Conservation (phyloP, 2,113 vertebrate genomes). For the Lophochroa leadbeateri region DNA sequence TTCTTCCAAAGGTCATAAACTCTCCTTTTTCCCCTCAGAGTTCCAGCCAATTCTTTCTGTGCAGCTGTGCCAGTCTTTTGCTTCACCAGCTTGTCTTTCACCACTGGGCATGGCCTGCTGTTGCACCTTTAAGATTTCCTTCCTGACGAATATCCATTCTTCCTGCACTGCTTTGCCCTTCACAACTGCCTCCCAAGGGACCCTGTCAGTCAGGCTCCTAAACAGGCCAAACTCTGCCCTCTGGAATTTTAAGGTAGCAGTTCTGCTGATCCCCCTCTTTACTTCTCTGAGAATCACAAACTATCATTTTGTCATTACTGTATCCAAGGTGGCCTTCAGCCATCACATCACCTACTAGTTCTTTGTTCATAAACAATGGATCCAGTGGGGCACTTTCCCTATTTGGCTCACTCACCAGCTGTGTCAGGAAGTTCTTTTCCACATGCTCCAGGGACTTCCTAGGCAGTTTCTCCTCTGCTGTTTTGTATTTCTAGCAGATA, state of each 20-base stretch:
- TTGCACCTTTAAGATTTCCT: not conserved
- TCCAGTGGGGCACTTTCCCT: not conserved
- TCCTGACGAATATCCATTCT: not conserved
- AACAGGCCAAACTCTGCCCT: not conserved
- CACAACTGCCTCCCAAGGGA: not conserved
- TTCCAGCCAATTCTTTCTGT: not conserved
- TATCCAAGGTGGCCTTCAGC: not conserved
- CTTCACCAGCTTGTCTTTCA: not conserved
- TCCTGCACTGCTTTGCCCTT: not conserved
- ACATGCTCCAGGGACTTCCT: not conserved
- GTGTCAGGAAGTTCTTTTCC: not conserved
- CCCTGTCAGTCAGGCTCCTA: not conserved
- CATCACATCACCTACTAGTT: not conserved
- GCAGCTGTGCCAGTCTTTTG: not conserved
- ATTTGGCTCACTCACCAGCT: not conserved
- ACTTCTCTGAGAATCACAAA: not conserved
- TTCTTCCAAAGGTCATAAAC: not conserved
- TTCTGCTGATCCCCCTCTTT: not conserved
- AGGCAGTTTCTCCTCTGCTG: not conserved
- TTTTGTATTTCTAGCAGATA: not conserved
- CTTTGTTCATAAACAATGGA: not conserved
- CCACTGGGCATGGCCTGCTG: not conserved
- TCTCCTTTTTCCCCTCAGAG: not conserved
- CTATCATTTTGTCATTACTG: not conserved
- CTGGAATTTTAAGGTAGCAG: not conserved